Conservation (phyloP, 2,113 vertebrate genomes). For the Tragelaphus scriptus region DNA sequence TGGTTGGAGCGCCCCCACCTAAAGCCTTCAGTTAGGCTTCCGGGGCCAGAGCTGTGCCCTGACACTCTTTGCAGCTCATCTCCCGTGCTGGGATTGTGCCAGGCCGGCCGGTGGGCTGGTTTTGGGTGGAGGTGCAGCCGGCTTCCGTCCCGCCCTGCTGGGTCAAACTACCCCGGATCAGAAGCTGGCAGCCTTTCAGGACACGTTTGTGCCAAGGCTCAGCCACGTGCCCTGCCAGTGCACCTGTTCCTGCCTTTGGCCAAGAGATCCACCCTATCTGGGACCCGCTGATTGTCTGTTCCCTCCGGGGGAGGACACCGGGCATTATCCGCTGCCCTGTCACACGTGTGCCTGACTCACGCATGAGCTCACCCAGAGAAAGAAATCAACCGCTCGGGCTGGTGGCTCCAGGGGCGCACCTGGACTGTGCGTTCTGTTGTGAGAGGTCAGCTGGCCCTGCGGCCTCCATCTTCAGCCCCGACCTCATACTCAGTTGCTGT, state of each 20-base stretch:
- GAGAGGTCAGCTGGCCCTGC: neutral
- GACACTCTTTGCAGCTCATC: accelerated
- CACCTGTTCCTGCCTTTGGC: neutral
- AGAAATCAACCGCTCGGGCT: neutral
- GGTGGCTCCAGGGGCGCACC: neutral
- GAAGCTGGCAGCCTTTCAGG: neutral
- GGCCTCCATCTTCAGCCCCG: neutral
- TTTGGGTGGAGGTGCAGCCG: neutral
- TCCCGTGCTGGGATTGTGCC: neutral
- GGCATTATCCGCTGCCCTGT: neutral
- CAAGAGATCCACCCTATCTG: neutral
- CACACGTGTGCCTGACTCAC: neutral
- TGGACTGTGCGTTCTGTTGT: neutral
- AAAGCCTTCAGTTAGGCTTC: neutral
- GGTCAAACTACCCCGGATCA: neutral
- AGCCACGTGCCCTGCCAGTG: accelerated
- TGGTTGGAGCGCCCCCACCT: neutral
- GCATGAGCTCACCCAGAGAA: neutral
- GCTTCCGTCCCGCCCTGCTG: neutral
- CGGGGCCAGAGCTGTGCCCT: accelerated
- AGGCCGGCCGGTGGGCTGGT: neutral
- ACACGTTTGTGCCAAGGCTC: neutral
- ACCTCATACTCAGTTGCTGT: accelerated
- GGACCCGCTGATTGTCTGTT: accelerated
- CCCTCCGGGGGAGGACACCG: neutral